These are phyloP conservation scores for Drosophila pachea DNA, from an alignment of 1,140 invertebrate genomes.

Conservation along the genomic window DNA sequence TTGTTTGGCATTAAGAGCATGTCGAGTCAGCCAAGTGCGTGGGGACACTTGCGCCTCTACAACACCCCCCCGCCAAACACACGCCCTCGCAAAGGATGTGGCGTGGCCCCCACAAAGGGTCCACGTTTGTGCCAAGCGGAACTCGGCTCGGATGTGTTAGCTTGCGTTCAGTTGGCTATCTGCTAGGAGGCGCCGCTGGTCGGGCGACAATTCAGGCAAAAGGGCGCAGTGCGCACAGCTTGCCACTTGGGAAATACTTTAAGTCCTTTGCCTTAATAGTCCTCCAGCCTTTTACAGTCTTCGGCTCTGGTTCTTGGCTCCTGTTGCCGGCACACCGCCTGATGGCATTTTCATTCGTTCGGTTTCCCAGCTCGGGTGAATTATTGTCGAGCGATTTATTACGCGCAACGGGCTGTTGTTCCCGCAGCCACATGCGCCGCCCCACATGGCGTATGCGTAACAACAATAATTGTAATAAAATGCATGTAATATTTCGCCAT, in stretches of 20 bases:
- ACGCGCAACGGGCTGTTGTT: constrained; percentile 32
- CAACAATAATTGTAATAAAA: constrained; percentile 59
- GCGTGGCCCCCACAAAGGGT: constrained; percentile 52
- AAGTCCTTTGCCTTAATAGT: constrained; percentile 71
- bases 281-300: constrained; percentile 49
- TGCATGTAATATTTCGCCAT: constrained; percentile 48
- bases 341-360: constrained; percentile 25
- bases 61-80: constrained; percentile 15
- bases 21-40: constrained; percentile 49
- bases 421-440: constrained; percentile 32
- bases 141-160: constrained; percentile 39
- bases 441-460: constrained; percentile 72
- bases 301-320: neutral
- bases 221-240: constrained; percentile 29
- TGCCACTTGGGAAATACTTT: constrained; percentile 62
- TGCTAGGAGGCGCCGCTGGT: constrained; percentile 12
- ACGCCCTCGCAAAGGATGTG: constrained; percentile 2
- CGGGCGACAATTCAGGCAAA: constrained; percentile 13
- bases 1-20: constrained; percentile 73
- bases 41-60: constrained; percentile 5
- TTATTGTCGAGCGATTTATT: constrained; percentile 74
- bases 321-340: neutral
- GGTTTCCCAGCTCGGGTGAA: constrained; percentile 41
- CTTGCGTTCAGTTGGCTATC: constrained; percentile 20
- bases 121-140: constrained; percentile 48